These are phyloP conservation scores for Resseliella maxima DNA, from an alignment of 2,888 invertebrate species.

Conservation along the genomic window DNA sequence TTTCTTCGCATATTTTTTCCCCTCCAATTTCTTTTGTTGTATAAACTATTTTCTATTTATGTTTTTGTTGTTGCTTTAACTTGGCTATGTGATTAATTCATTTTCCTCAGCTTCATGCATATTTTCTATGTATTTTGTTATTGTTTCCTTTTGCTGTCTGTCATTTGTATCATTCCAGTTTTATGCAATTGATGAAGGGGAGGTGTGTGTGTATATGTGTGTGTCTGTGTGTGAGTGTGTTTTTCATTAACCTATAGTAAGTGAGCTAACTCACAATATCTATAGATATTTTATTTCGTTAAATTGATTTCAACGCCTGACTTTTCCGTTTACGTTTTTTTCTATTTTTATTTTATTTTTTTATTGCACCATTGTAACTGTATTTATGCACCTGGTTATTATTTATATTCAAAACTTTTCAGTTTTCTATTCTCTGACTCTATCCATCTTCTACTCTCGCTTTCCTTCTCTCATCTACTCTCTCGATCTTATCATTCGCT, in stretches of 20 bases:
- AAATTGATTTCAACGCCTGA: background rate
- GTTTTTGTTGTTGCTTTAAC: background rate
- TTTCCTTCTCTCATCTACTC: too few relatives aligned
- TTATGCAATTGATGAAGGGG: conserved; percentile 10
- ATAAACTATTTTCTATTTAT: background rate
- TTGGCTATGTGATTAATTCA: background rate
- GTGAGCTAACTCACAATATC: too few relatives aligned
- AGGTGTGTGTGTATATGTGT: background rate
- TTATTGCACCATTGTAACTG: background rate
- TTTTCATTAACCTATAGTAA: too few relatives aligned
- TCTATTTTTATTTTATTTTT: background rate
- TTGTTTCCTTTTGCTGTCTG: background rate
- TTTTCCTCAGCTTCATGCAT: conserved; percentile 12
- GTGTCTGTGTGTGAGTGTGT: too few relatives aligned
- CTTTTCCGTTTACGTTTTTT: background rate
- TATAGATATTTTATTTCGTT: background rate
- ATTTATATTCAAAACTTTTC: background rate
- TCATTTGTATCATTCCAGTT: background rate
- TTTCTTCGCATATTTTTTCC: background rate
- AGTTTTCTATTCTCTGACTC: too few relatives aligned
- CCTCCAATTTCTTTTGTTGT: too few relatives aligned
- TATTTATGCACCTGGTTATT: conserved; percentile 28
- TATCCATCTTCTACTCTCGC: too few relatives aligned
- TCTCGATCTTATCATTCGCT: too few relatives aligned
- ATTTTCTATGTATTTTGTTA: background rate